phyloP scores from a whole-genome alignment of 64 coral and sea anemone species.

The Stichodactyla helianthus region DNA sequence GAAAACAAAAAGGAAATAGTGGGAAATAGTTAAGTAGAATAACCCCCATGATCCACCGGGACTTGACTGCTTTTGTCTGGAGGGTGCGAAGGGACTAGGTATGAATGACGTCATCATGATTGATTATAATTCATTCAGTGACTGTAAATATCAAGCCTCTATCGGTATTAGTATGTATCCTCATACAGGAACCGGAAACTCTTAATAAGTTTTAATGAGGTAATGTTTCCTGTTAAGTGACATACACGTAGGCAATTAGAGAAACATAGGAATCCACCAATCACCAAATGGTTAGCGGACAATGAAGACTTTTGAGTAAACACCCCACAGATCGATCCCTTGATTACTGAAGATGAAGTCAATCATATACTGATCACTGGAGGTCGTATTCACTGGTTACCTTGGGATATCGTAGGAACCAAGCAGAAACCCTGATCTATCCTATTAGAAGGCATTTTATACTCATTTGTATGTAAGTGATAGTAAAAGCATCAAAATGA shows the following conservation, averaged over 20 bases:
- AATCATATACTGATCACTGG: background rate
- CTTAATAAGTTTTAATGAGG: background rate
- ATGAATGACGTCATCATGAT: background rate
- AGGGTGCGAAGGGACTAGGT: background rate
- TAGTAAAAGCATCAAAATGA: background rate
- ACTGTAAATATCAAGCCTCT: background rate
- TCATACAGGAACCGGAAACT: background rate
- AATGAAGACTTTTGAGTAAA: background rate
- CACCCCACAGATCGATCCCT: background rate
- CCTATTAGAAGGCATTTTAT: background rate
- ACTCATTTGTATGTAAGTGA: background rate
- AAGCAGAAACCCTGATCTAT: background rate
- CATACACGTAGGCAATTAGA: constrained; percentile 3
- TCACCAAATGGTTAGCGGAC: background rate
- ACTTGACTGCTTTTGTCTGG: too few relatives aligned
- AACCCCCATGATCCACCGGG: too few relatives aligned
- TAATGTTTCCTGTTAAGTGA: constrained; percentile 10
- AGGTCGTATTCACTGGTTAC: background rate
- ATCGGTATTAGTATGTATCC: background rate
- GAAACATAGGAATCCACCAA: constrained; percentile 15
- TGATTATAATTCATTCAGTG: background rate
- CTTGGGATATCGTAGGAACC: background rate
- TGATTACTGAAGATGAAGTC: constrained; percentile 3
- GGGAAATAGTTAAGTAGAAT: background rate
- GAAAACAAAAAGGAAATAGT: background rate